Evolutionary conservation across 2,113 vertebrate genomes (phyloP).

Genomic region (Leiothrix lutea): DNA sequence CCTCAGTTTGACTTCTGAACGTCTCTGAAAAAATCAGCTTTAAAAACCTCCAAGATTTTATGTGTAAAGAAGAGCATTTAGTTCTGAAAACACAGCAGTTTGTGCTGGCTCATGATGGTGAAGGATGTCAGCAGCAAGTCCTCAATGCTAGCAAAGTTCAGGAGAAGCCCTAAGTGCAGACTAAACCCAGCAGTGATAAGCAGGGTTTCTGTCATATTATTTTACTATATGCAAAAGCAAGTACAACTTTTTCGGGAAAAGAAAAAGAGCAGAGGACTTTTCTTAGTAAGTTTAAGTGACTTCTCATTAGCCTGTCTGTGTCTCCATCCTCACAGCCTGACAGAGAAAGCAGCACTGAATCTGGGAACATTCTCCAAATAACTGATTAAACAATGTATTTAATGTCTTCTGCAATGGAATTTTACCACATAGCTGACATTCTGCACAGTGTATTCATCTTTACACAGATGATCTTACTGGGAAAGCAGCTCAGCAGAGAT

Average conservation of each 20-base stretch:
- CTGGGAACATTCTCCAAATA: conserved; percentile 56
- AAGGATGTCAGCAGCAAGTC: neutral
- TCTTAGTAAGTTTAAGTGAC: neutral
- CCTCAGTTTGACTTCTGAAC: neutral
- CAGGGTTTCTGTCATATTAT: neutral
- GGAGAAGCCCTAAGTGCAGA: neutral
- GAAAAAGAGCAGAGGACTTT: neutral
- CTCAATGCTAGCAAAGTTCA: neutral
- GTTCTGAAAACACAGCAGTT: neutral
- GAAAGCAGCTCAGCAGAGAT: neutral
- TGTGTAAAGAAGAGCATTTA: neutral
- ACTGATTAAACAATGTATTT: conserved; percentile 60
- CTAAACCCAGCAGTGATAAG: neutral
- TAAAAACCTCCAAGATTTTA: neutral
- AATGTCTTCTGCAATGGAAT: conserved; percentile 47
- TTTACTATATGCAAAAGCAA: neutral
- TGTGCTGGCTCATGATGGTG: neutral
- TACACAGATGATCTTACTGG: neutral
- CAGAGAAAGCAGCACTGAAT: conserved; percentile 10
- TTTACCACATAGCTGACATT: conserved; percentile 44
- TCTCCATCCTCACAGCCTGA: neutral
- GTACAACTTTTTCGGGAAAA: neutral
- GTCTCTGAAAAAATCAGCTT: conserved; percentile 15
- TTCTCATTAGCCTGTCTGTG: neutral
- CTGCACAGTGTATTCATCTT: neutral